phyloP scores from a whole-genome alignment of 1,140 invertebrate genomes.

The Acyrthosiphon pisum region DNA sequence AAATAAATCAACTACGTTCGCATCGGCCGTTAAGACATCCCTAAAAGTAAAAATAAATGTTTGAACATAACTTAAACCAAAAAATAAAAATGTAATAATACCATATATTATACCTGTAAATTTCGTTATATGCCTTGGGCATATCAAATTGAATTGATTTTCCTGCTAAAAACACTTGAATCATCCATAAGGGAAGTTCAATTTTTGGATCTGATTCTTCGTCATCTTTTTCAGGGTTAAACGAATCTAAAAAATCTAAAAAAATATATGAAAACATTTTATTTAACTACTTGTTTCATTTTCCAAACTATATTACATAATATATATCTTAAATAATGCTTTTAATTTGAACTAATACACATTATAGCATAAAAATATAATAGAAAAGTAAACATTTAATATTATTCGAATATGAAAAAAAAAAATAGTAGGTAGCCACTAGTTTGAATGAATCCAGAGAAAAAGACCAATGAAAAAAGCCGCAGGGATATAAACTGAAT shows the following conservation, averaged over 20 bases:
- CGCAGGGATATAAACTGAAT: no score
- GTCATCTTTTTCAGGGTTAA: slow-evolving; percentile 64
- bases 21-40: slow-evolving; percentile 60
- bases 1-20: slow-evolving; percentile 60
- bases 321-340: no score
- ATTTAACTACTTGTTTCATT: background rate
- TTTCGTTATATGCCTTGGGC: slow-evolving; percentile 59
- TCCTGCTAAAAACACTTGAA: slow-evolving; percentile 56
- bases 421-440: no score
- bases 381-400: no score
- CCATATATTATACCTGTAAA: slow-evolving; percentile 56
- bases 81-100: background rate
- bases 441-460: no score
- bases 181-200: slow-evolving; percentile 62
- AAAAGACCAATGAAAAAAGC: no score
- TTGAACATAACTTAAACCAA: background rate
- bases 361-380: no score
- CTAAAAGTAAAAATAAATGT: slow-evolving; percentile 58
- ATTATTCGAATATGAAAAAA: no score
- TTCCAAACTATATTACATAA: background rate
- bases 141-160: slow-evolving; percentile 58
- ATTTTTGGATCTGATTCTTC: slow-evolving; percentile 66
- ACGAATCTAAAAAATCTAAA: slow-evolving; percentile 57
- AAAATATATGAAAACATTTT: slow-evolving; percentile 24
- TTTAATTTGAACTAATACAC: no score